phyloP scores from a whole-genome alignment of 2,888 invertebrate genomes.

The Melieria omissa region DNA sequence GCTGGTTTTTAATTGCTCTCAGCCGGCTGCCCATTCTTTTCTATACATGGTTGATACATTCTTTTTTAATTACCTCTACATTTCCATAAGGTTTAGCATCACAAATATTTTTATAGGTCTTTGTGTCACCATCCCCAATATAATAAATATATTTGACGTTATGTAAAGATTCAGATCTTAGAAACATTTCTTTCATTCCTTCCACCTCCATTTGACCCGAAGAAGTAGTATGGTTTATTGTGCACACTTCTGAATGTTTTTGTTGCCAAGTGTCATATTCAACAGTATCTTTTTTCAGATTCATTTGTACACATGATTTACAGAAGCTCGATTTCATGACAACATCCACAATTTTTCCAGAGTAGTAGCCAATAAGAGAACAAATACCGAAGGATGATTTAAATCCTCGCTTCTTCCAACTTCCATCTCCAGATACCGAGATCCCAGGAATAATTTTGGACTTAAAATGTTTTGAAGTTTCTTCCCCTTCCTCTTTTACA shows the following conservation, averaged over 20 bases:
- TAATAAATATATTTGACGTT: slow-evolving; percentile 22
- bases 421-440: slow-evolving; percentile 11
- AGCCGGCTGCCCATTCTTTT: slow-evolving; percentile 24
- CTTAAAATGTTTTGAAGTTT: neutral
- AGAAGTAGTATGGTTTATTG: slow-evolving; percentile 23
- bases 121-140: slow-evolving; percentile 20
- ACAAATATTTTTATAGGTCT: neutral
- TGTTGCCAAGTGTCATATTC: neutral
- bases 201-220: slow-evolving; percentile 34
- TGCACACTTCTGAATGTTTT: slow-evolving; percentile 8
- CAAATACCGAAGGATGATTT: slow-evolving; percentile 18
- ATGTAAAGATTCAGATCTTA: slow-evolving; percentile 7
- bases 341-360: slow-evolving; percentile 22
- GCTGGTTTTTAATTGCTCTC: neutral
- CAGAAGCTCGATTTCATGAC: slow-evolving; percentile 16
- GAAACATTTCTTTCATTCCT: slow-evolving; percentile 23
- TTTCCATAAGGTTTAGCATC: neutral
- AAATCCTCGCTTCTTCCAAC: slow-evolving; percentile 24
- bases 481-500: neutral
- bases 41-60: slow-evolving; percentile 2
- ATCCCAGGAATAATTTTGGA: neutral
- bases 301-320: neutral
- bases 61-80: neutral
- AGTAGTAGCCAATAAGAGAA: slow-evolving; percentile 23
- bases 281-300: neutral